Percentiles rank a stretch among this genome's conserved stretches.
These are phyloP conservation scores for Globia sparganii DNA, from an alignment of 2,888 invertebrate species.

Conservation along the genomic window DNA sequence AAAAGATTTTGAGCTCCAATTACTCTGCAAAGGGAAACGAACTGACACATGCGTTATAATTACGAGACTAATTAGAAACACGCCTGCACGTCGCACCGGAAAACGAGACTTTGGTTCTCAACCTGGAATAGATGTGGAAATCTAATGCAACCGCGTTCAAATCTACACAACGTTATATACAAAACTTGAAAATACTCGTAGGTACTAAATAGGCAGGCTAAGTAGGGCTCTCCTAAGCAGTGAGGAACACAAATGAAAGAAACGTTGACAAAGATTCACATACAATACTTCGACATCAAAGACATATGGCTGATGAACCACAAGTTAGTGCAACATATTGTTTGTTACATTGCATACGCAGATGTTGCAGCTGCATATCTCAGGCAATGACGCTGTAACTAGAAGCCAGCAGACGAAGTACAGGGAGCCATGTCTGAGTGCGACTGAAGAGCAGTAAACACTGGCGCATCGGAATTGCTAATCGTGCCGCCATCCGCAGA, in stretches of 20 bases:
- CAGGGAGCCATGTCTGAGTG: constrained; percentile 41
- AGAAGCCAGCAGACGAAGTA: constrained; percentile 28
- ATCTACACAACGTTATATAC: background rate
- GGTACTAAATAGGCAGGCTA: background rate
- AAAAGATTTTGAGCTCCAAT: constrained; percentile 58
- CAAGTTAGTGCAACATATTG: background rate
- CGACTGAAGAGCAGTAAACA: constrained; percentile 64
- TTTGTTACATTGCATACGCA: background rate
- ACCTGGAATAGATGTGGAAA: constrained; percentile 15
- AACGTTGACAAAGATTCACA: background rate
- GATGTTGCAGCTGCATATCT: constrained; percentile 21
- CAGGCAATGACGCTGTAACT: constrained; percentile 17
- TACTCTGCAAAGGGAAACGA: constrained; percentile 44
- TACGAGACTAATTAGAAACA: constrained; percentile 51
- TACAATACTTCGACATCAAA: background rate
- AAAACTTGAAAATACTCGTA: background rate
- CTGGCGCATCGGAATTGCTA: constrained; percentile 69
- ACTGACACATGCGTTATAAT: constrained; percentile 57
- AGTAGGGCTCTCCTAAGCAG: background rate
- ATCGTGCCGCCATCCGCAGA: constrained; percentile 61
- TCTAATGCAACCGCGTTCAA: constrained; percentile 22
- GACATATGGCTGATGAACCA: background rate
- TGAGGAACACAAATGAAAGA: background rate
- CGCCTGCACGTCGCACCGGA: constrained; percentile 16
- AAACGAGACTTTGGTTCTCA: constrained; percentile 19